Evolutionary conservation across 2,113 vertebrate genomes (phyloP), one percentile per base, ranked within the genome.

Genomic region (Festucalex cinctus): DNA sequence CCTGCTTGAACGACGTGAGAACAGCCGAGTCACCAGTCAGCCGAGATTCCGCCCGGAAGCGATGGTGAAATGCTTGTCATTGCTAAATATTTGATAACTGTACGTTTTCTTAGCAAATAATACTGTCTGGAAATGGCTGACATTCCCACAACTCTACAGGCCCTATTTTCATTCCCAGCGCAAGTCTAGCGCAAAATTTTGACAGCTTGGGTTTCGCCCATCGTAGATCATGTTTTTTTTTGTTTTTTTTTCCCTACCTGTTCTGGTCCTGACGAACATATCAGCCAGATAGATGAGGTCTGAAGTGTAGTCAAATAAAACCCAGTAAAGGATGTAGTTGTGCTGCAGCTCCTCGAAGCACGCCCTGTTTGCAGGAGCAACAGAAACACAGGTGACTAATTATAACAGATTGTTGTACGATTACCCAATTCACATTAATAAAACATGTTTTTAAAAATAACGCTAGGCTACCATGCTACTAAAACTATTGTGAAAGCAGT

Each of bases 261-360:
- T 99, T 85, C 95, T 94, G 64, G 91, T 91, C 82, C 91, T 92
- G 75, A 99, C 83, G 74, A 93, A 89, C 94, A 98, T 98, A 71
- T 99, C 97, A 26, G 88, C 90, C 83, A 96, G 24, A 70, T 99
- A 99, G 69, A 98, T 75, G 9, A 90, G 0, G 77, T 99, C 97
- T 19, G 95, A 94, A 14, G 87, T 1, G 13, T 95, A 98, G 88
- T 99, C 97, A 64, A 94, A 79, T 76, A 96, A 1, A 65, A 97
- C 75, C 96, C 97, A 99, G 6, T 84, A 85, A 6, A 26, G n/a
- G 65, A 97, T 66, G 79, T 93, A 95, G 79, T 95, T 78, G 0
- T 93, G 89, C 71, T 98, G 96, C 68, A 98, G 90, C 78, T 98
- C 97, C 77, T 99, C 96, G 91, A 99, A 99, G 76, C 93, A 94